phyloP scores from a whole-genome alignment of 2,888 invertebrate species.

The Polydesmus complanatus region DNA sequence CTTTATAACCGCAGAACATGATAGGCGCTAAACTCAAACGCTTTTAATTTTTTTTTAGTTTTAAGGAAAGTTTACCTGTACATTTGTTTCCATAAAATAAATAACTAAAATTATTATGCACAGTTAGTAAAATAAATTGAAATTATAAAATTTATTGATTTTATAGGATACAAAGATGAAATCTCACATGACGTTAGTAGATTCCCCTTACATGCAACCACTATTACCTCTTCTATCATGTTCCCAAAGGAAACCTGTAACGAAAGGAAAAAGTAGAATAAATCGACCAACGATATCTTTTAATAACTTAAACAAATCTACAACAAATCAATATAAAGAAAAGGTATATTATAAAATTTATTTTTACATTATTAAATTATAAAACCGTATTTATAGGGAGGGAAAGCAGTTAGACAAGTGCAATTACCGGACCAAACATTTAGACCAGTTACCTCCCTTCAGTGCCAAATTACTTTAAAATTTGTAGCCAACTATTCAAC shows the following conservation, averaged over 20 bases:
- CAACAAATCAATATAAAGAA: neutral
- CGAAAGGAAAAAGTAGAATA: neutral
- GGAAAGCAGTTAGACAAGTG: neutral
- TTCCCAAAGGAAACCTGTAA: no score
- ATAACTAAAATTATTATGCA: no score
- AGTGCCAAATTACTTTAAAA: conserved; percentile 11
- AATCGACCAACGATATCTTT: neutral
- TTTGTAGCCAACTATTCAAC: conserved; percentile 1
- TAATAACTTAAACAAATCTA: neutral
- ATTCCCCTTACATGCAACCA: neutral
- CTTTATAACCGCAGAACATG: no score
- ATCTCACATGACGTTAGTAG: neutral
- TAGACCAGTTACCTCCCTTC: neutral
- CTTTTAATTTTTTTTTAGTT: no score
- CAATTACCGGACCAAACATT: no score
- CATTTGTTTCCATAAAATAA: no score
- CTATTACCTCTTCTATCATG: neutral
- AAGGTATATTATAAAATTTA: neutral
- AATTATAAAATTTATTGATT: no score
- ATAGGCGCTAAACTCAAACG: no score
- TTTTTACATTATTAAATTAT: neutral
- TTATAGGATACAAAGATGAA: neutral
- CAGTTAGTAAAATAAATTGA: no score
- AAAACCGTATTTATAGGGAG: neutral
- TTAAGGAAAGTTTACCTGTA: no score